Evolutionary conservation across 2,113 vertebrate genomes (phyloP).

Genomic region (Ellobius talpinus): DNA sequence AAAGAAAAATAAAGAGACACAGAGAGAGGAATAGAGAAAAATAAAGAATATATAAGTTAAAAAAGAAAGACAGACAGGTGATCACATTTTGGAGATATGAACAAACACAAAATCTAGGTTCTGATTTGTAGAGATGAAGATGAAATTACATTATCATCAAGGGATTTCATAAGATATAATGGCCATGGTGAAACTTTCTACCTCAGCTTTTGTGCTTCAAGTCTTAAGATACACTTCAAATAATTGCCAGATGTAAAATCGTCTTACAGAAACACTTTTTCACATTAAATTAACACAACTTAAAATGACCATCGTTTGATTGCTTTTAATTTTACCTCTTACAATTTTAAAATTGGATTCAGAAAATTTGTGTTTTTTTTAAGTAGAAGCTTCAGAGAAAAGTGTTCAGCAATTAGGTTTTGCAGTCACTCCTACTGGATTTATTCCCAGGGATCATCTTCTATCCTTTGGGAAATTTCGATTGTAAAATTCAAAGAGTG

Average conservation of each 20-base stretch:
- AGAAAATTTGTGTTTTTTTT: conserved; percentile 62
- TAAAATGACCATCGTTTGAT: background rate
- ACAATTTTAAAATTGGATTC: background rate
- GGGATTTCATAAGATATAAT: background rate
- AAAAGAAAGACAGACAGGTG: background rate
- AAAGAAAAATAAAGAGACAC: rapidly evolving
- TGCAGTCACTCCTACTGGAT: conserved; percentile 49
- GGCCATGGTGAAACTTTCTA: background rate
- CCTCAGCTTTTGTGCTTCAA: background rate
- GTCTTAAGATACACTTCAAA: conserved; percentile 28
- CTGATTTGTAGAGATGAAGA: conserved; percentile 24
- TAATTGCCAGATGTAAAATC: background rate
- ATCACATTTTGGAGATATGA: no score
- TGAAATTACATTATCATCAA: background rate
- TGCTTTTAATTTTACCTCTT: conserved; percentile 49
- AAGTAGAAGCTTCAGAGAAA: conserved; percentile 18
- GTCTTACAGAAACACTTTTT: background rate
- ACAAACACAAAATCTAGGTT: background rate
- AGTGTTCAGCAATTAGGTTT: conserved; percentile 68
- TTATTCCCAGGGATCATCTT: conserved; percentile 53
- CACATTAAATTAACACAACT: background rate
- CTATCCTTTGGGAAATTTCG: conserved; percentile 67
- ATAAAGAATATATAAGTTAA: background rate
- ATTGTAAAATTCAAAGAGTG: conserved; percentile 77
- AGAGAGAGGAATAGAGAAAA: background rate